Percentiles rank a stretch among this genome's conserved stretches.
Conservation (phyloP, 2,888 invertebrate species). For the Idaea aversata region DNA sequence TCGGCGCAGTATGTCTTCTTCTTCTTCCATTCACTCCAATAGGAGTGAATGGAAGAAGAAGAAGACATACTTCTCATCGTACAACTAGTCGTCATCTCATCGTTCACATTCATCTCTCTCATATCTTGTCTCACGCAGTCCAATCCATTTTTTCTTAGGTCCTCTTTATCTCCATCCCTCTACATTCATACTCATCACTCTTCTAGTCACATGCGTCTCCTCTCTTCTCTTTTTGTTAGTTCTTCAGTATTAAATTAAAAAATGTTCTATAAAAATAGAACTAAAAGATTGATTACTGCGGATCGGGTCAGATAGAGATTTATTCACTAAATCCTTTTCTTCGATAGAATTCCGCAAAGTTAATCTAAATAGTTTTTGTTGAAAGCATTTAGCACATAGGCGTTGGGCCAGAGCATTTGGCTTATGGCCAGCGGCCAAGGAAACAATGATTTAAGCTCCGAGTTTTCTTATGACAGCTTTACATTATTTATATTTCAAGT, state of each 20-base stretch:
- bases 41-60: too few relatives aligned
- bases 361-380: slow-evolving; percentile 2
- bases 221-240: too few relatives aligned
- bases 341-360: not conserved
- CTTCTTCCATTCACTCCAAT: too few relatives aligned
- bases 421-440: not conserved
- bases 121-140: too few relatives aligned
- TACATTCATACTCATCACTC: too few relatives aligned
- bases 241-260: not conserved
- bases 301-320: not conserved
- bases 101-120: too few relatives aligned
- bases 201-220: too few relatives aligned
- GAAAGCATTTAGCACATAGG: slow-evolving; percentile 1
- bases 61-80: too few relatives aligned
- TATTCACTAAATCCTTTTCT: not conserved
- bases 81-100: too few relatives aligned
- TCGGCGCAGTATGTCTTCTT: too few relatives aligned
- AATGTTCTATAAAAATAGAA: not conserved
- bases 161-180: too few relatives aligned
- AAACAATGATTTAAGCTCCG: slow-evolving; percentile 1
- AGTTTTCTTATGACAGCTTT: not conserved
- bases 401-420: not conserved
- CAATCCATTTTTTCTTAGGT: too few relatives aligned
- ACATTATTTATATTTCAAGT: not conserved
- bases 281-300: not conserved